phyloP scores from a whole-genome alignment of 2,113 vertebrate genomes.

The Tetraodon nigroviridis region DNA sequence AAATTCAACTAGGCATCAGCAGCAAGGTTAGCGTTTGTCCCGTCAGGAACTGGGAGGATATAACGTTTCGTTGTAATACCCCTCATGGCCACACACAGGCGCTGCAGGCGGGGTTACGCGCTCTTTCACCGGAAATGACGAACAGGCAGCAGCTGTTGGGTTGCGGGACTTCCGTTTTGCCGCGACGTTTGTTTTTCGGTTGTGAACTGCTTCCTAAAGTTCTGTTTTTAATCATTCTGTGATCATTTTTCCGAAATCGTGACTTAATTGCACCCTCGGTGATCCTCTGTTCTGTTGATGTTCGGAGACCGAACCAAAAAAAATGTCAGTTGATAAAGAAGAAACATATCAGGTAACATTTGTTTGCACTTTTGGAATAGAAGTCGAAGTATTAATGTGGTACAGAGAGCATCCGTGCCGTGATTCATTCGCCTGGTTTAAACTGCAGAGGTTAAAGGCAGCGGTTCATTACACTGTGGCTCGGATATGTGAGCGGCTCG shows the following conservation, averaged over 20 bases:
- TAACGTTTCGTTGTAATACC: conserved; percentile 6
- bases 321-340: conserved; percentile 53
- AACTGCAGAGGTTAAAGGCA: conserved; percentile 82
- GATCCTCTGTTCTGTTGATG: not conserved
- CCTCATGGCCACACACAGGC: conserved; percentile 32
- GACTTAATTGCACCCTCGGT: not conserved
- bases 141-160: not conserved
- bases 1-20: no score
- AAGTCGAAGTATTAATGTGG: not conserved
- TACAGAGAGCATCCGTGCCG: not conserved
- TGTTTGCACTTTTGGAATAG: not conserved
- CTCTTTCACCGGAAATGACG: not conserved
- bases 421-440: not conserved
- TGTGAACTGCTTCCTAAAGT: not conserved
- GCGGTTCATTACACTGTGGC: conserved; percentile 84
- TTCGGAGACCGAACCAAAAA: not conserved
- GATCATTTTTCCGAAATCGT: not conserved
- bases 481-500: conserved; percentile 75
- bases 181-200: conserved; percentile 28
- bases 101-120: conserved; percentile 3
- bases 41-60: no score
- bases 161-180: conserved; percentile 22
- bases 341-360: conserved; percentile 51
- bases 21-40: no score
- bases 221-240: not conserved